Base-by-base conservation (phyloP, 2,888 invertebrate genomes). In the Sinelater perroti region DNA sequence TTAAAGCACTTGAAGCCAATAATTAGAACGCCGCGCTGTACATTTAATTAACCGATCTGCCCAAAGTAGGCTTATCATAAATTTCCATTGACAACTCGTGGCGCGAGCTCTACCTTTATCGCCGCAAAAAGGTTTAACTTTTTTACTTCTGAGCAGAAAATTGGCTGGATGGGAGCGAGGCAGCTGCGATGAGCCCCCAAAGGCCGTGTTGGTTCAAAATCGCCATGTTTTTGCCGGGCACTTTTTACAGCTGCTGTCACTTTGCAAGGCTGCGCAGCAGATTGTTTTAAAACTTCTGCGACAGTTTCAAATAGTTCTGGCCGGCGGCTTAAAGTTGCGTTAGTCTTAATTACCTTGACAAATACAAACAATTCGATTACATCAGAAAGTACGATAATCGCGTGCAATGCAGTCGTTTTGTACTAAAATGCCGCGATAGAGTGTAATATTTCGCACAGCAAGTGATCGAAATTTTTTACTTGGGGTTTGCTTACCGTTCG, bases 151-250 rank as follows among this genome's bases (percentile, higher is more conserved):
- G n/a, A n/a, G n/a, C n/a, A n/a, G n/a, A n/a, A n/a, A n/a, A n/a
- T n/a, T n/a, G n/a, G n/a, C n/a, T n/a, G n/a, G n/a, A n/a, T n/a
- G n/a, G n/a, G n/a, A n/a, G n/a, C n/a, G n/a, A n/a, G n/a, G n/a
- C n/a, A n/a, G n/a, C n/a, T 40, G 24, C 16, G 24, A 40, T 14
- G 40, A 26, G 24, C 24, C 20, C 40, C 24, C 24, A 45, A 45
- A 45, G 30, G 45, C 31, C 45, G n/a, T n/a, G n/a, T n/a, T 45
- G 45, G 28, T 30, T 31, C 30, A 45, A 45, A 45, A 45, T 45
- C 30, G 30, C 45, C 28, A 31, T 45, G 45, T 28, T 45, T 45
- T 45, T 45, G 31, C 31, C n/a, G n/a, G n/a, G n/a, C n/a, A n/a
- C n/a, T n/a, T n/a, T n/a, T 45, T 45, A 30, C 18, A 30, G 30